These are phyloP conservation scores for Trematomus bernacchii DNA, from an alignment of 2,797 vertebrate species.

Conservation along the genomic window DNA sequence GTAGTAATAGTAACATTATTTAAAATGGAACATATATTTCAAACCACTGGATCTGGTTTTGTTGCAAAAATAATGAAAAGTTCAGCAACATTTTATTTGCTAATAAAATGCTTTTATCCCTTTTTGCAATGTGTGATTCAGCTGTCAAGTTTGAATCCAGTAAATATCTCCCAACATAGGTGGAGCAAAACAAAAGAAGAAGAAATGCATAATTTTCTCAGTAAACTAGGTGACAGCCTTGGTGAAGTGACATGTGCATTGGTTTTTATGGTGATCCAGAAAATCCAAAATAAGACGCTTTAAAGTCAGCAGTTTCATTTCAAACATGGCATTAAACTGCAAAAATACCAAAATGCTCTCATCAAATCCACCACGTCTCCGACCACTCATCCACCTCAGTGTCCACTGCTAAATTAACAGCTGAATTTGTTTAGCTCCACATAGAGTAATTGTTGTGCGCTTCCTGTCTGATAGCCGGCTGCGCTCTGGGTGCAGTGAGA, in stretches of 20 bases:
- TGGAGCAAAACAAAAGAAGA: constrained; percentile 36
- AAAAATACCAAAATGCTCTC: constrained; percentile 72
- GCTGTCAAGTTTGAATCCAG: constrained; percentile 8
- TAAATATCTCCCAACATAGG: constrained; percentile 23
- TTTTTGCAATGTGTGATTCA: constrained; percentile 4
- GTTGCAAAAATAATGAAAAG: neutral
- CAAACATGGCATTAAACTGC: constrained; percentile 78
- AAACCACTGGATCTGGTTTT: constrained; percentile 18
- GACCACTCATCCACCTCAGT: constrained; percentile 69
- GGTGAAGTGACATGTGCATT: constrained; percentile 58
- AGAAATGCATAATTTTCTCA: constrained; percentile 63
- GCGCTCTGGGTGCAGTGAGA: constrained; percentile 12
- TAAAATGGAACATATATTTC: neutral
- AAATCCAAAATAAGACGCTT: constrained; percentile 71
- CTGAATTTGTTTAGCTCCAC: constrained; percentile 52
- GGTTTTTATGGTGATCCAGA: constrained; percentile 71
- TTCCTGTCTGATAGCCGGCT: constrained; percentile 42
- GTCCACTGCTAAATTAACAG: constrained; percentile 55
- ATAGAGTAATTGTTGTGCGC: constrained; percentile 32
- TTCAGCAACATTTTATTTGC: constrained; percentile 33
- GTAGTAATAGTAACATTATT: neutral
- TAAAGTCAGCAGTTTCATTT: constrained; percentile 75
- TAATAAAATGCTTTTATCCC: constrained; percentile 3
- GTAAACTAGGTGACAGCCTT: constrained; percentile 47
- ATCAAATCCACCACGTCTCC: constrained; percentile 71